phyloP scores from a whole-genome alignment of 2,113 vertebrate species.

The Oenanthe oenanthe region DNA sequence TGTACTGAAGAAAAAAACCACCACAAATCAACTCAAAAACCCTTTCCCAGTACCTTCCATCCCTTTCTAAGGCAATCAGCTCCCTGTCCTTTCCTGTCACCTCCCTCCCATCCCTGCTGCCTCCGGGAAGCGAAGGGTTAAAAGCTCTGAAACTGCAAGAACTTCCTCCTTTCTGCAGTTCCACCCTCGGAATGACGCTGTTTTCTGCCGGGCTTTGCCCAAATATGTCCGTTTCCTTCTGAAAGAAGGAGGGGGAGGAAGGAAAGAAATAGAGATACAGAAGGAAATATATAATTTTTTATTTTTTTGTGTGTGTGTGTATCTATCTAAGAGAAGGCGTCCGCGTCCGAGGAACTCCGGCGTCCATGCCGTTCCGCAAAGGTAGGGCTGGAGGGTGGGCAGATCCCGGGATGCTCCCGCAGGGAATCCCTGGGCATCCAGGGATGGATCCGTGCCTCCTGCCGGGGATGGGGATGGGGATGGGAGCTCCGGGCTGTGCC shows the following conservation, averaged over 20 bases:
- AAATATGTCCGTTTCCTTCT: conserved; percentile 64
- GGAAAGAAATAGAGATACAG: not conserved
- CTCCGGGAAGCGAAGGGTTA: conserved; percentile 12
- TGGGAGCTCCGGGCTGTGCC: not conserved
- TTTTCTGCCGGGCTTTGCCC: conserved; percentile 29
- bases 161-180: conserved; percentile 54
- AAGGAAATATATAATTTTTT: not conserved
- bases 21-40: accelerated
- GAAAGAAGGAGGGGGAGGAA: not conserved
- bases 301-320: no score
- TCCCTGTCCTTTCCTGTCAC: not conserved
- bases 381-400: not conserved
- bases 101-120: not conserved
- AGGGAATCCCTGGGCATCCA: accelerated
- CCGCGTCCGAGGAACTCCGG: not conserved
- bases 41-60: not conserved
- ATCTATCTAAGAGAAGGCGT: not conserved
- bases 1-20: no score
- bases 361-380: conserved; percentile 59
- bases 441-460: not conserved
- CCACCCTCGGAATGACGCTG: conserved; percentile 62
- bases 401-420: not conserved
- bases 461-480: not conserved
- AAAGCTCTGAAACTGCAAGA: not conserved
- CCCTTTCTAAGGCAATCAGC: not conserved